These are phyloP conservation scores for Lampris megalopsis DNA, from an alignment of 2,113 vertebrate species.

Conservation along the genomic window DNA sequence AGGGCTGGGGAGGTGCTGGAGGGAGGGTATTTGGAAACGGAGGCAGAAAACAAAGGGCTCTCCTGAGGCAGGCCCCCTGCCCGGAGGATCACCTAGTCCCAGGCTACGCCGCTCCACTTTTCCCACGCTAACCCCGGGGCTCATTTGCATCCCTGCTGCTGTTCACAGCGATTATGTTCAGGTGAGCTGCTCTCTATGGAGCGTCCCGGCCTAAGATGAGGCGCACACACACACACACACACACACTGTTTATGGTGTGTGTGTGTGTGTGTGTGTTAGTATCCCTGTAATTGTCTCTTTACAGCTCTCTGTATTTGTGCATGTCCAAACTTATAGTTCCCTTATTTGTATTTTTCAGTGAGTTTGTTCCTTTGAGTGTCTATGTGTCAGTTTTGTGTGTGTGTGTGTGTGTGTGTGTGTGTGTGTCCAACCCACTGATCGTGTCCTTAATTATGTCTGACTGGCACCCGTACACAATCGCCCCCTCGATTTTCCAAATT, in stretches of 20 bases:
- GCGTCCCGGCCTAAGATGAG: constrained; percentile 83
- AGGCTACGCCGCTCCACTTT: constrained; percentile 90
- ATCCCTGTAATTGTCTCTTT: constrained; percentile 35
- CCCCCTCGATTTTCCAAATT: constrained; percentile 95
- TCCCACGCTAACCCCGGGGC: constrained; percentile 98
- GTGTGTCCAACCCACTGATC: constrained; percentile 81
- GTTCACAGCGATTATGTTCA: constrained; percentile 98
- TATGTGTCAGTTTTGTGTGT: constrained; percentile 1
- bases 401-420: constrained; percentile 31
- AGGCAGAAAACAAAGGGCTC: constrained; percentile 91
- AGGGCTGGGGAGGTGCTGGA: constrained; percentile 66
- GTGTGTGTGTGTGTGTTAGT: constrained; percentile 68
- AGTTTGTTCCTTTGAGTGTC: constrained; percentile 62
- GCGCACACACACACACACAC: no score
- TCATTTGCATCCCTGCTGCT: constrained; percentile 95
- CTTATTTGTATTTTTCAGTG: constrained; percentile 55
- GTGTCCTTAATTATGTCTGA: constrained; percentile 99
- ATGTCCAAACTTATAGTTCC: no score
- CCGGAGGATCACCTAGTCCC: constrained; percentile 97
- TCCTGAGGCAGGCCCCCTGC: constrained; percentile 93
- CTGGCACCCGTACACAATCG: constrained; percentile 99
- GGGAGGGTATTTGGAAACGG: constrained; percentile 87
- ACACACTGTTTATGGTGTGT: no score
- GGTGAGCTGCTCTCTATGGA: constrained; percentile 98
- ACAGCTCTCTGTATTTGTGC: constrained; percentile 29